Percentiles rank a stretch among this genome's conserved stretches.
These are phyloP conservation scores for Orycteropus afer DNA, from an alignment of 2,113 vertebrate species.

Conservation along the genomic window DNA sequence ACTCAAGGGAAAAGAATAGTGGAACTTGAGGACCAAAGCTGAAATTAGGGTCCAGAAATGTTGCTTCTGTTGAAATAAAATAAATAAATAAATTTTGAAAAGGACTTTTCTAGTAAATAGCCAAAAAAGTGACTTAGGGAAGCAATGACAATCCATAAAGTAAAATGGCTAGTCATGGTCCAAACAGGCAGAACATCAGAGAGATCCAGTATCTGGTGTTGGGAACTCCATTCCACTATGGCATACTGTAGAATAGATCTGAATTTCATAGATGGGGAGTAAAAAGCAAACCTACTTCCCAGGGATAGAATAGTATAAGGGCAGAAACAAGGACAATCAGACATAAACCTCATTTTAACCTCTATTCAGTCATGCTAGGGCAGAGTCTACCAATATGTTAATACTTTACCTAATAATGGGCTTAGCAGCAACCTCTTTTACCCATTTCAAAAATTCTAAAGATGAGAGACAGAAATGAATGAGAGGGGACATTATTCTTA, in stretches of 20 bases:
- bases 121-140: background rate
- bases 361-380: background rate
- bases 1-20: background rate
- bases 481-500: background rate
- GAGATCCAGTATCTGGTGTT: background rate
- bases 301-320: background rate
- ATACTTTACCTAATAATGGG: background rate
- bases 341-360: background rate
- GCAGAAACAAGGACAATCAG: background rate
- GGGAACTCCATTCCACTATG: too few species aligned
- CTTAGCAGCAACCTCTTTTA: background rate
- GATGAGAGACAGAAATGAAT: background rate
- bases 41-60: background rate
- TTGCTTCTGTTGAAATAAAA: background rate
- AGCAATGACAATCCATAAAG: background rate
- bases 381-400: background rate
- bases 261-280: background rate
- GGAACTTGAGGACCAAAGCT: background rate
- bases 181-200: background rate
- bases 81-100: background rate
- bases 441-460: background rate
- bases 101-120: background rate
- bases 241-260: background rate
- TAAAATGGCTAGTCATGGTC: background rate
- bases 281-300: background rate